phyloP scores from a whole-genome alignment of 2,797 vertebrate species.

The Gephyroberyx darwinii region DNA sequence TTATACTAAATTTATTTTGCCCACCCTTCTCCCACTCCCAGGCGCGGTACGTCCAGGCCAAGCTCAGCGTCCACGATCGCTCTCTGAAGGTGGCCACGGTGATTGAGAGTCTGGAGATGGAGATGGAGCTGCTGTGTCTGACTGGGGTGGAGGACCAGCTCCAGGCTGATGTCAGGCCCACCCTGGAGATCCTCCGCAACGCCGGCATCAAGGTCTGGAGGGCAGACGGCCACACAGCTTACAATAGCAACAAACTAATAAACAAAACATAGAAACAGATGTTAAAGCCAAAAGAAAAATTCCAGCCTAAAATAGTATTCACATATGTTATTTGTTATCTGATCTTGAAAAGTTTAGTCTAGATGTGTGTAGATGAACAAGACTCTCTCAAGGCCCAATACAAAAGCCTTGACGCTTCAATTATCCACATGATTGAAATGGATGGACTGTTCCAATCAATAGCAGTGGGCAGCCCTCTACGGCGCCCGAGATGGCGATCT shows the following conservation, averaged over 20 bases:
- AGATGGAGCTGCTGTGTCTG: constrained; percentile 97
- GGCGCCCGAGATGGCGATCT: too few relatives aligned
- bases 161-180: constrained; percentile 93
- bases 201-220: constrained; percentile 94
- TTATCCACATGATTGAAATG: not conserved
- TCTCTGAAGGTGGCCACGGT: constrained; percentile 97
- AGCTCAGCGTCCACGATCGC: constrained; percentile 96
- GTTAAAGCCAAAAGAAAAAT: not conserved
- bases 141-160: constrained; percentile 97
- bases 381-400: not conserved
- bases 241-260: constrained; percentile 24
- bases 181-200: constrained; percentile 95
- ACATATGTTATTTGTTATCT: constrained; percentile 26
- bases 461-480: too few relatives aligned
- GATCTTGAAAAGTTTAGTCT: not conserved
- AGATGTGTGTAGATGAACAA: not conserved
- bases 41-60: constrained; percentile 95
- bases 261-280: constrained; percentile 24
- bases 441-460: not conserved
- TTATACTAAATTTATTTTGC: not conserved
- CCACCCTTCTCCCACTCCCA: constrained; percentile 56
- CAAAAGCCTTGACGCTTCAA: not conserved
- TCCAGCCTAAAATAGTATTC: not conserved
- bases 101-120: constrained; percentile 98
- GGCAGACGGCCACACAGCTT: not conserved